Percentiles rank a stretch among this genome's conserved stretches.
Conservation (phyloP, 2,113 vertebrate genomes). For the Ibidorhyncha struthersii region DNA sequence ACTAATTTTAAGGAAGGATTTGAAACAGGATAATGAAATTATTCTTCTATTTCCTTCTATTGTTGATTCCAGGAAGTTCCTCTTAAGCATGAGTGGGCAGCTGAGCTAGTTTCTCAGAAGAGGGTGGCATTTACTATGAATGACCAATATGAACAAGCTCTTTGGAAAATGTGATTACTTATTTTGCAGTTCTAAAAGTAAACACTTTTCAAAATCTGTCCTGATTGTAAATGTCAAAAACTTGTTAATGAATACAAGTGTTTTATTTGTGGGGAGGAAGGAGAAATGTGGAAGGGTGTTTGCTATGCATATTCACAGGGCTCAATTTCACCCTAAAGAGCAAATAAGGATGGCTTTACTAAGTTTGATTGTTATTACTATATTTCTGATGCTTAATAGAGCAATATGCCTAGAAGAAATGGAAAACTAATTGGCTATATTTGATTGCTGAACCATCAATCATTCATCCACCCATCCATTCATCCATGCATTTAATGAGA, state of each 20-base stretch:
- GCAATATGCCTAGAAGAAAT: conserved; percentile 46
- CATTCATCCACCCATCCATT: not conserved
- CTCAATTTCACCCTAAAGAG: not conserved
- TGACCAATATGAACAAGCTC: not conserved
- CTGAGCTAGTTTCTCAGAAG: not conserved
- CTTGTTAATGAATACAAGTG: conserved; percentile 3
- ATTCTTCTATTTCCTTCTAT: not conserved
- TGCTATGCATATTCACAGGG: not conserved
- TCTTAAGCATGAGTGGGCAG: not conserved
- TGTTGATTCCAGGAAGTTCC: not conserved
- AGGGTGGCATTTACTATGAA: not conserved
- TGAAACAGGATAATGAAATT: not conserved
- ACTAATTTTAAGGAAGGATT: not conserved
- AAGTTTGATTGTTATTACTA: conserved; percentile 5
- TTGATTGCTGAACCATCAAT: conserved; percentile 33
- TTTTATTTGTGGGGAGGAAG: not conserved
- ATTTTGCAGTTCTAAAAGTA: conserved; percentile 21
- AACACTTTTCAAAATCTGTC: conserved; percentile 25
- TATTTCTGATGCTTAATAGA: conserved; percentile 47
- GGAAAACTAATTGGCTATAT: conserved; percentile 58
- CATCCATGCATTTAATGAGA: conserved; percentile 57
- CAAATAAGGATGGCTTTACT: not conserved
- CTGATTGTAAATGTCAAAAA: conserved; percentile 11
- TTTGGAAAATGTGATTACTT: not conserved
- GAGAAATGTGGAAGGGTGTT: not conserved